Base-by-base conservation (phyloP, 2,113 vertebrate species). In the Psilopsiagon aurifrons region DNA sequence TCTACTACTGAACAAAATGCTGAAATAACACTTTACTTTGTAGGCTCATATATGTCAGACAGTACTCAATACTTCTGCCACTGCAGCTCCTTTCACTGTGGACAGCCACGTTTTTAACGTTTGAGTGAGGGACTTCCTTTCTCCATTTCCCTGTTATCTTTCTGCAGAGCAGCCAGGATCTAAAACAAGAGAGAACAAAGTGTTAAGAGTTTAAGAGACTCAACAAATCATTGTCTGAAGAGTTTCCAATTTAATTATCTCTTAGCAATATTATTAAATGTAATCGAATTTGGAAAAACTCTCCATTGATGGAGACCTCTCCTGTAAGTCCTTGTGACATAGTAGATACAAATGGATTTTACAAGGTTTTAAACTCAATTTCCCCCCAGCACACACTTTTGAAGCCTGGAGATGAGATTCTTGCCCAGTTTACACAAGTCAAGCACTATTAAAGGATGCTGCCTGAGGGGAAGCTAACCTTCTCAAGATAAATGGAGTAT, bases 161-260 rank as follows among this genome's bases (percentile, higher is more conserved):
- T 99, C 98, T 99, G 99, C 91, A 99, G 89, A 22, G 98, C 97
- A 89, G 98, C 97, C 92, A 99, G 98, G 63, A 99, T 98, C 99
- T 99, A 73, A 39, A 66, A 88, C 23, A 6, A 91, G n/a, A 86
- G 17, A 93, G n/a, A 80, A 79, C 54, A 37, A 74, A 80, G 17
- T 24, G 51, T 86, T 91, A 87, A 87, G 46, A 59, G 62, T 77
- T 10, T 1, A 51, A 70, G 25, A 13, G 6, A 86, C 27, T 79
- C 28, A 54, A 35, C 33, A 63, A 67, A 47, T 73, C 9, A 14
- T 7, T 66, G 62, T 51, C 64, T 49, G n/a, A 93, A 86, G 59
- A 47, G 19, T n/a, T 86, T 74, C 39, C 27, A n/a, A 19, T 73
- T 67, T 35, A 39, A 51, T 74, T 71, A 28, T 29, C 27, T 81